These are phyloP conservation scores for Halichondria panicea DNA, from an alignment of 37 sponge, comb jelly and placozoan genomes.

Conservation along the genomic window DNA sequence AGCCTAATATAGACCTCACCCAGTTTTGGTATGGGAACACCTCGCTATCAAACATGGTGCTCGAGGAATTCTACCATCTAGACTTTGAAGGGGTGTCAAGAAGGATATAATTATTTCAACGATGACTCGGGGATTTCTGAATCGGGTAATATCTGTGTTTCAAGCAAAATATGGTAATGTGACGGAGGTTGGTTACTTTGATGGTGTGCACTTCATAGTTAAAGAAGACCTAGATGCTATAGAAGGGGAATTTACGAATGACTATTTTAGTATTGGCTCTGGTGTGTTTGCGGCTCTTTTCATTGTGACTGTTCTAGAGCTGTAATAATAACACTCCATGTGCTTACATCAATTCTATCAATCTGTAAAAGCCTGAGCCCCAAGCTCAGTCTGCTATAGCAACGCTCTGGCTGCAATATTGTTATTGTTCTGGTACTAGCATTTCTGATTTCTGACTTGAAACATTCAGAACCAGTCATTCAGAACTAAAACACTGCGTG, in stretches of 20 bases:
- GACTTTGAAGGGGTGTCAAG: conserved; percentile 39
- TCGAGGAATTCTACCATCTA: background rate
- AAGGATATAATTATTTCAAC: conserved; percentile 11
- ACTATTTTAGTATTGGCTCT: too few species aligned
- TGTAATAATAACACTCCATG: background rate
- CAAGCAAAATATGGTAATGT: background rate
- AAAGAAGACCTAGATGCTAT: background rate
- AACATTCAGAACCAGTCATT: too few species aligned
- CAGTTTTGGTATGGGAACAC: background rate
- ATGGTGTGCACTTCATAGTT: background rate
- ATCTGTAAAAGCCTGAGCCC: conserved; percentile 11
- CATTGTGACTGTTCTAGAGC: background rate
- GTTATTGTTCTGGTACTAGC: too few species aligned
- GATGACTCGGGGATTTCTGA: background rate
- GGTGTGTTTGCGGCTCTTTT: too few species aligned
- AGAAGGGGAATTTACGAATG: background rate
- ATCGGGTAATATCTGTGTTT: conserved; percentile 1
- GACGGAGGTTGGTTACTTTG: background rate
- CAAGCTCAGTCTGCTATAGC: background rate
- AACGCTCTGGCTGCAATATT: too few species aligned
- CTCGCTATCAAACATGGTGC: background rate
- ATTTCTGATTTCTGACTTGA: too few species aligned
- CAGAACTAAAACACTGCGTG: too few species aligned
- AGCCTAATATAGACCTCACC: background rate
- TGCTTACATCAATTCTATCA: background rate